Evolutionary conservation across 2,797 vertebrate genomes (phyloP), one percentile per base, ranked within the genome.

Genomic region (Rhynchotus rufescens): DNA sequence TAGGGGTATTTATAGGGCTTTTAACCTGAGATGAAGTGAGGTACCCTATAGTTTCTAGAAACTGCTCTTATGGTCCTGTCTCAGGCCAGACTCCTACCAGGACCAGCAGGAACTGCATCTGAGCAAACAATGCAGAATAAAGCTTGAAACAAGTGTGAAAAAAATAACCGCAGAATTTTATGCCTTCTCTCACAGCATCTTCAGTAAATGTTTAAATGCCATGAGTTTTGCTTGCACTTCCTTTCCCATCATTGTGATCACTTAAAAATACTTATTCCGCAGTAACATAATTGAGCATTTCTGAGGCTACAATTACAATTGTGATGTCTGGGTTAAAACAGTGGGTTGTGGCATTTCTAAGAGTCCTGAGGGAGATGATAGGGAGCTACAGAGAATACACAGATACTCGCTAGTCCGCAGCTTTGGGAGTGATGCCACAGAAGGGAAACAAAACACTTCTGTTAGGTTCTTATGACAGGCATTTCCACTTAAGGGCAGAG

Each of bases 171-270:
- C 45, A 83, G 40, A 62, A 88, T 47, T 84, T 67, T 76, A 67
- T 73, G 57, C 42, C 36, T 90, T 83, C 65, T 89, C 68, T 94
- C 65, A 59, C n/a, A 44, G 30, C 6, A 21, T 86, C 72, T 89
- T 94, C 67, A 89, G 64, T 77, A 90, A 67, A 92, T 42, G 77
- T 80, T 86, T 62, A 94, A 51, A 25, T n/a, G 65, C n/a, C 32
- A 65, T 65, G 45, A 71, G 75, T 84, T 86, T 90, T 84, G 52
- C 57, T 44, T 67, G n/a, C 30, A 62, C 62, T 89, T 95, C 86
- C 77, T 94, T 92, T 94, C 89, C 93, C 87, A 90, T 59, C 78
- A 80, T 61, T 93, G 80, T 80, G 86, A 91, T 89, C 49, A 74
- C n/a, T 19, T 52, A 30, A 38, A 91, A 95, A 59, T 28, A 67